Conservation (phyloP, 2,113 vertebrate genomes). For the Phalacrocorax carbo region DNA sequence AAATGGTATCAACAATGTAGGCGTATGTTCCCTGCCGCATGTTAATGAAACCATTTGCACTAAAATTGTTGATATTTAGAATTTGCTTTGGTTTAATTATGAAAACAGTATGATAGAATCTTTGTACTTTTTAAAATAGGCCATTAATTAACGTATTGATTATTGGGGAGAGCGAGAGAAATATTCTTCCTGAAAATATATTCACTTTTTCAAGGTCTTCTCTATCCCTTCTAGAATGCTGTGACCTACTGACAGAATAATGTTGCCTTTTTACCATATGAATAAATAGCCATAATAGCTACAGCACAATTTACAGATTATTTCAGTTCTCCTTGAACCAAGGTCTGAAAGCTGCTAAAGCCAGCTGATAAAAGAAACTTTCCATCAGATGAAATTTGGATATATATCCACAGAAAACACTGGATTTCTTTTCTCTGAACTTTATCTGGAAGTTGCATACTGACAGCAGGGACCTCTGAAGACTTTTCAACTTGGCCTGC, state of each 20-base stretch:
- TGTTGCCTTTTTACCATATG: neutral
- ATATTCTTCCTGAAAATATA: conserved; percentile 21
- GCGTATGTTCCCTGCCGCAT: neutral
- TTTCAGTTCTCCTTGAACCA: conserved; percentile 44
- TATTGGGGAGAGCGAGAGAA: neutral
- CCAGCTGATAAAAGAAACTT: neutral
- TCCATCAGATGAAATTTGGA: neutral
- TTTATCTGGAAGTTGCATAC: conserved; percentile 36
- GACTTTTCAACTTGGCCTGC: neutral
- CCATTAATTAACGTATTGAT: conserved; percentile 60
- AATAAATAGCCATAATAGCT: conserved; percentile 45
- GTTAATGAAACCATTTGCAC: conserved; percentile 45
- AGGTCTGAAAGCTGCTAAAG: conserved; percentile 31
- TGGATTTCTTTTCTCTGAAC: conserved; percentile 9
- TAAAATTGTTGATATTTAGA: conserved; percentile 60
- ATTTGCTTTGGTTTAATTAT: conserved; percentile 62
- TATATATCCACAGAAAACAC: conserved; percentile 18
- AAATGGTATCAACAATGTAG: conserved; percentile 50
- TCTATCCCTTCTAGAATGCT: neutral
- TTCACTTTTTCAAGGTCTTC: conserved; percentile 23
- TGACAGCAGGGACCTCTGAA: conserved; percentile 8
- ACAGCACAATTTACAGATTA: conserved; percentile 42
- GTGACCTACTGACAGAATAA: conserved; percentile 21
- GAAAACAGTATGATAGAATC: conserved; percentile 52
- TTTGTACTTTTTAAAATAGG: conserved; percentile 23